A percentile compares a stretch with the other conserved stretches of the same genome.
These are phyloP conservation scores for Ormyrus rosae DNA, from an alignment of 2,888 invertebrate species.

Conservation along the genomic window DNA sequence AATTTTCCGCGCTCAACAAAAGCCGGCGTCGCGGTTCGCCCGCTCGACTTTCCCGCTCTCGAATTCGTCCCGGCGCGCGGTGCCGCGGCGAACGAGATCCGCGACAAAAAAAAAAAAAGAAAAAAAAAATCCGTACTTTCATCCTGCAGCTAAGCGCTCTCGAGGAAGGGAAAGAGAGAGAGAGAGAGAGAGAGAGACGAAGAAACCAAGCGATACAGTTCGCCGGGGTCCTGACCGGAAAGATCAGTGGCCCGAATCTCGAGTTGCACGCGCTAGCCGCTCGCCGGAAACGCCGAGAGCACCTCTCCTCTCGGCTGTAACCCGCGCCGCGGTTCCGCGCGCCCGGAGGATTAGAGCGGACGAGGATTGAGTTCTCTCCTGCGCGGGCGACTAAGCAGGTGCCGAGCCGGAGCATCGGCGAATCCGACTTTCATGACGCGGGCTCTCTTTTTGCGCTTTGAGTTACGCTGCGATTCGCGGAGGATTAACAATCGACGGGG, in stretches of 20 bases:
- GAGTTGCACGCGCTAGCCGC: neutral
- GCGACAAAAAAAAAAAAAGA: no score
- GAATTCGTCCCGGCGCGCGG: conserved; percentile 22
- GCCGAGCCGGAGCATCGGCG: neutral
- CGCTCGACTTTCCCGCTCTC: conserved; percentile 12
- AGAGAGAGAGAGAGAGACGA: conserved; percentile 1
- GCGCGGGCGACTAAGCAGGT: neutral
- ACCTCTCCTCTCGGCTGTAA: no score
- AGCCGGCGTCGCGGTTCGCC: neutral
- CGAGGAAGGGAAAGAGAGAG: neutral
- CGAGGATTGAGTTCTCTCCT: neutral
- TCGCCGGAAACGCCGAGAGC: conserved; percentile 25
- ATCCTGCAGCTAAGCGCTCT: conserved; percentile 16
- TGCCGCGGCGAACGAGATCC: neutral
- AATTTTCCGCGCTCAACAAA: no score
- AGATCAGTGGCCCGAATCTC: conserved; percentile 68
- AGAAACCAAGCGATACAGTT: conserved; percentile 43
- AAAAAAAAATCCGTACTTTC: neutral
- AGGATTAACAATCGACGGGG: no score
- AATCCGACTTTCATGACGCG: no score
- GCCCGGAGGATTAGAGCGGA: neutral
- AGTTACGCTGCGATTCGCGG: no score
- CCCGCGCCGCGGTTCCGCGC: neutral
- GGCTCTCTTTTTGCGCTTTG: no score
- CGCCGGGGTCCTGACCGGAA: conserved; percentile 60